These are phyloP conservation scores for Anastatus disparis DNA, from an alignment of 1,140 invertebrate genomes.

Conservation along the genomic window DNA sequence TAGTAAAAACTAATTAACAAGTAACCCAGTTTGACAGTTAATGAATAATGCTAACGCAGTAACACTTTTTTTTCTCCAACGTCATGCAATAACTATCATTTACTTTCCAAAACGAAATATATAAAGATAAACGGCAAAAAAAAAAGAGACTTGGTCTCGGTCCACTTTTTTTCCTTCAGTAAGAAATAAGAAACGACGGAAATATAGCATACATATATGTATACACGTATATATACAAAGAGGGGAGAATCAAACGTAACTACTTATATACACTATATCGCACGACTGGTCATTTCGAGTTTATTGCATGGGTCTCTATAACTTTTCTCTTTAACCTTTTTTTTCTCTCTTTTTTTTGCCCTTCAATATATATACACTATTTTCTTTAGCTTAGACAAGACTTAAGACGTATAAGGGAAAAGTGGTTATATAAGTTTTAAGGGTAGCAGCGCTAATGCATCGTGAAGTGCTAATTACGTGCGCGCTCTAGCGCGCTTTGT, in stretches of 20 bases:
- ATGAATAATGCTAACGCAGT: no score
- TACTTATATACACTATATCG: no score
- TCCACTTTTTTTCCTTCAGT: constrained; percentile 33
- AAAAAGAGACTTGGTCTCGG: constrained; percentile 4
- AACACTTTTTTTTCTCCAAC: not conserved
- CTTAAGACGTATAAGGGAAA: no score
- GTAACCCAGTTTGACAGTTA: no score
- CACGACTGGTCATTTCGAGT: constrained; percentile 42
- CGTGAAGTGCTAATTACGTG: constrained; percentile 65
- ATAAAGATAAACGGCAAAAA: constrained; percentile 7
- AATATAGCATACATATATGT: no score
- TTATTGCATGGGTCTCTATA: constrained; percentile 10
- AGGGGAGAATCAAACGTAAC: constrained; percentile 6
- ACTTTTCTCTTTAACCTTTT: not conserved
- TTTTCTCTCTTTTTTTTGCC: not conserved
- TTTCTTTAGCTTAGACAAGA: no score
- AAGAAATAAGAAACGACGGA: not conserved
- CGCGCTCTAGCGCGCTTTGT: constrained; percentile 51
- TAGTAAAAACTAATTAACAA: no score
- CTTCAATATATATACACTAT: no score
- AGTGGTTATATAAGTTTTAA: no score
- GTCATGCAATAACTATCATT: not conserved
- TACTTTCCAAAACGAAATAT: not conserved
- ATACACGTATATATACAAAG: no score
- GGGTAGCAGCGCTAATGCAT: constrained; percentile 58